Percentiles rank a stretch among this genome's conserved stretches.
phyloP scores from a whole-genome alignment of 2,888 invertebrate genomes.

The Lepidochrysops patricia region DNA sequence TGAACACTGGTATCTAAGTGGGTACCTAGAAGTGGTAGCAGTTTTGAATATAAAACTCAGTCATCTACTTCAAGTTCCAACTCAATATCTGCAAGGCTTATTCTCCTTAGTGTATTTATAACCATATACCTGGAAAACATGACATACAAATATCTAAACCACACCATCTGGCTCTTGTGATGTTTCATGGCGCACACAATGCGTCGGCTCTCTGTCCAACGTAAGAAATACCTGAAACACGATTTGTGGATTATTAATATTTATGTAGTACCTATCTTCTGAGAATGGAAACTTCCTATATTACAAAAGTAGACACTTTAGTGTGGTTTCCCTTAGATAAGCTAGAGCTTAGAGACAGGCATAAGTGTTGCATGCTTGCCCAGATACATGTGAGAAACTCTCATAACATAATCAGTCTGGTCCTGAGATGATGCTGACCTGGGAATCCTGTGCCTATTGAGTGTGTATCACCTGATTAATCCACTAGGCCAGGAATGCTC shows the following conservation, averaged over 20 bases:
- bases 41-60: conserved; percentile 25
- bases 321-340: too few relatives aligned
- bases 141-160: conserved; percentile 94
- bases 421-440: too few relatives aligned
- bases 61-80: conserved; percentile 83
- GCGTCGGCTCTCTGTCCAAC: conserved; percentile 73
- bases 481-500: too few relatives aligned
- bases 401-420: too few relatives aligned
- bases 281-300: too few relatives aligned
- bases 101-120: conserved; percentile 88
- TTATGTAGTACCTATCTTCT: too few relatives aligned
- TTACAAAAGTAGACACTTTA: too few relatives aligned
- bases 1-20: not conserved
- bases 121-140: conserved; percentile 91
- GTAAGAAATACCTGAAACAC: conserved; percentile 76
- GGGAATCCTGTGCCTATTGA: too few relatives aligned
- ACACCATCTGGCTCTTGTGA: conserved; percentile 93
- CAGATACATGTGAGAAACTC: too few relatives aligned
- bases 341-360: too few relatives aligned
- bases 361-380: too few relatives aligned
- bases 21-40: not conserved
- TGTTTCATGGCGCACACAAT: conserved; percentile 86
- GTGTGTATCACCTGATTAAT: too few relatives aligned
- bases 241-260: not conserved
- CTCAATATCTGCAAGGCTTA: conserved; percentile 83